A percentile compares a stretch with the other conserved stretches of the same genome.
These are phyloP conservation scores for Papilio dardanus DNA, from an alignment of 1,140 invertebrate genomes.

Conservation along the genomic window DNA sequence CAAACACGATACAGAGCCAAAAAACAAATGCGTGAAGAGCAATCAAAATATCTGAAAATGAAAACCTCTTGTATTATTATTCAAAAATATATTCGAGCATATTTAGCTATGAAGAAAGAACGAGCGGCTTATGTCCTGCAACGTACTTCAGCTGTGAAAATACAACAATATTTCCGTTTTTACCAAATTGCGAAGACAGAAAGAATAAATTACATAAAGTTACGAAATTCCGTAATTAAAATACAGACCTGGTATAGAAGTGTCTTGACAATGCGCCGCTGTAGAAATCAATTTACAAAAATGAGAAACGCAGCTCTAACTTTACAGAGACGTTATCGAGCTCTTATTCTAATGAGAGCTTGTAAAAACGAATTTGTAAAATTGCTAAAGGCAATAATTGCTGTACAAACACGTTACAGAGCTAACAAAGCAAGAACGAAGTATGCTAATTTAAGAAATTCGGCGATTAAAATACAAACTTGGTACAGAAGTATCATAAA, in stretches of 20 bases:
- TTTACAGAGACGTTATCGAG: conserved; percentile 67
- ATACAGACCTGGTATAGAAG: conserved; percentile 60
- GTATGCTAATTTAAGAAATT: conserved; percentile 53
- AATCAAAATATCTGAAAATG: conserved; percentile 53
- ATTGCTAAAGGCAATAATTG: conserved; percentile 51
- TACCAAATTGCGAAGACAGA: conserved; percentile 53
- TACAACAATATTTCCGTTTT: conserved; percentile 59
- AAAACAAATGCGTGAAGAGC: conserved; percentile 57
- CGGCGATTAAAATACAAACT: conserved; percentile 54
- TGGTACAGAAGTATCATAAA: conserved; percentile 53
- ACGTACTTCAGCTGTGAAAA: conserved; percentile 52
- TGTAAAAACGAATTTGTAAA: conserved; percentile 53
- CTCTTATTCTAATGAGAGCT: conserved; percentile 53
- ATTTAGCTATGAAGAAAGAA: conserved; percentile 61
- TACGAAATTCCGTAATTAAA: conserved; percentile 48
- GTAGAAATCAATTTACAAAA: conserved; percentile 50
- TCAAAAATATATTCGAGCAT: conserved; percentile 71
- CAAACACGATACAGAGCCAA: conserved; percentile 69
- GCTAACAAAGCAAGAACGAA: conserved; percentile 43
- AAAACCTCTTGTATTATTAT: conserved; percentile 49
- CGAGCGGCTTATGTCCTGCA: conserved; percentile 68
- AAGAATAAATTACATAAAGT: conserved; percentile 50
- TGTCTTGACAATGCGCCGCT: conserved; percentile 53
- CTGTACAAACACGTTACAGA: conserved; percentile 70
- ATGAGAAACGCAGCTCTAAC: conserved; percentile 53